Evolutionary conservation across 2,888 invertebrate genomes (phyloP), one percentile per base, ranked within the genome.

Genomic region (Atherix ibis): DNA sequence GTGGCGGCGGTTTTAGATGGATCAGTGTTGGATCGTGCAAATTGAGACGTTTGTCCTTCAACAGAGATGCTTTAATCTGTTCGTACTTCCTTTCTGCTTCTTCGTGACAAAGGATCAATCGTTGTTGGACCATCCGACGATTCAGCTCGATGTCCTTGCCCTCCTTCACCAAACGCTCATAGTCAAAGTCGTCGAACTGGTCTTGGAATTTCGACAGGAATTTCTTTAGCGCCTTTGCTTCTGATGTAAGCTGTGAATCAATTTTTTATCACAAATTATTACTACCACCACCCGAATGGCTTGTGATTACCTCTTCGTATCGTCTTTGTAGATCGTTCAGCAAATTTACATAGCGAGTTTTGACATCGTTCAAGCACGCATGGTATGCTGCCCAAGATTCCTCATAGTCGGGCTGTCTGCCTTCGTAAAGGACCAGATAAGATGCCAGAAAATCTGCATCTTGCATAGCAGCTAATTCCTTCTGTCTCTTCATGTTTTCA

Each of bases 301-400:
- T n/a, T 42, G 43, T n/a, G 36, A 50, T 48, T 47, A 75, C 76
- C 61, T 65, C 63, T 44, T 81, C 76, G 49, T 76, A 78, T 42
- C 71, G 64, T 16, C 63, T 62, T 44, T 79, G 75, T 16, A 83
- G 68, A 22, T 68, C 54, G 40, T 70, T 71, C 12, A 79, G 74
- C 26, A 79, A 60, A 0, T 65, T 63, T 4, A 78, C 57, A 40
- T 75, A 66, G 19, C 68, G 64, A 0, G 68, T 57, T 47, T 74
- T 76, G 44, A 78, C 74, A 49, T 82, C 80, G 33, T 64, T 64
- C 27, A 83, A 56, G 40, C 82, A 82, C 5, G 50, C 44, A 29
- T 54, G 48, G 30, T 51, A 57, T 1, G 52, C 52, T 3, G 34
- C 36, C 40, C 45, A 37, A 1, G 60, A 56, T 40, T 59, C 54